Evolutionary conservation across 1,140 invertebrate species (phyloP), one percentile per base, ranked within the genome.

Genomic region (Ooceraea biroi): DNA sequence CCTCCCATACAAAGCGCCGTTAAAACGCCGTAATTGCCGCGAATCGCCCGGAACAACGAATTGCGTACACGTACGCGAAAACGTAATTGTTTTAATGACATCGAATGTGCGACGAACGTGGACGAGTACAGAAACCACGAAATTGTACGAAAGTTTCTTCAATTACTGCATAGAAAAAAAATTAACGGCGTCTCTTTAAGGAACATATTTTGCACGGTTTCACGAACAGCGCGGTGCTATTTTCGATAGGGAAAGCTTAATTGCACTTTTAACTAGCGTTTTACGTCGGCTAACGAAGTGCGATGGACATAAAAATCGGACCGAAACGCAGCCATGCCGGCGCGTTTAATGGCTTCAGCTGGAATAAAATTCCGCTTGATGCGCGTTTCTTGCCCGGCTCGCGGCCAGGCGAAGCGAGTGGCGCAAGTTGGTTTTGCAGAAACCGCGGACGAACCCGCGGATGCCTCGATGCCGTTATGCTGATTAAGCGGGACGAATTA

Each of bases 401-500:
- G 22, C 80, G 12, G n/a, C n/a, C n/a, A n/a, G n/a, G n/a, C n/a
- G n/a, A n/a, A n/a, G n/a, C n/a, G n/a, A n/a, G n/a, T n/a, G n/a
- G 65, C 52, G 58, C 52, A 30, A 27, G 19, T 80, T 46, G 50
- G 44, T 82, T 65, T 85, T 60, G 48, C 46, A 76, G 50, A 55
- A 74, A 30, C 72, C n/a, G 25, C 57, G 25, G 61, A 73, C 60
- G 46, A 5, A 22, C 30, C 36, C 36, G 36, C 36, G 36, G 36
- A 36, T 36, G 36, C 36, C 36, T 36, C 41, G n/a, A 25, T 57
- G 61, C 78, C 68, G 78, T 82, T 82, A 73, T 73, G 69, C 78
- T 82, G 78, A 82, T 82, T 82, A 73, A 61, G 68, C 55, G 78
- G 36, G 69, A 82, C 78, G 55, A 82, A 82, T 82, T 82, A 58